Base-by-base conservation (phyloP, 2,797 vertebrate genomes). In the Mus minutoides region DNA sequence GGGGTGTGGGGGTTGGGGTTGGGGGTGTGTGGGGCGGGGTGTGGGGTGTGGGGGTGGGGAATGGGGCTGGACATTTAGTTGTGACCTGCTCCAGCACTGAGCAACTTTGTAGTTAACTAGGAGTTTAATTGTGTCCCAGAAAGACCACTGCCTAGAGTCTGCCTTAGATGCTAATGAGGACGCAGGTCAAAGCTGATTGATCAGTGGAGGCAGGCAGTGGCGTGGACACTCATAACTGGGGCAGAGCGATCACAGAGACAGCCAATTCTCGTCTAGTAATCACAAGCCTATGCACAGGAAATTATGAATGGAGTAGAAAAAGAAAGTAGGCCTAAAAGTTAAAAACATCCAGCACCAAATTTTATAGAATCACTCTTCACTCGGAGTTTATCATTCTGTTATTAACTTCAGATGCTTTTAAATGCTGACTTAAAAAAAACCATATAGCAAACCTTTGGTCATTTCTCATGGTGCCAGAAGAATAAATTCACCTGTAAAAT, bases 101-200 rank as follows among this genome's bases (percentile, higher is more conserved):
- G 96, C 97, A 98, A 97, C 97, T 97, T 98, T 97, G 90, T 96
- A 94, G 98, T 98, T 98, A 98, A 98, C 94, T 97, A 98, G 98
- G 96, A 98, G 97, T 98, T 98, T 98, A 98, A 94, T 97, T 96
- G 97, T 96, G 91, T 90, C 82, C 87, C 95, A 97, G 84, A 88
- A 97, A 98, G 97, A 98, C 97, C 98, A 96, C 92, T 97, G 96
- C 97, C 97, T 92, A 94, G 93, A 95, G 95, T 97, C 93, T 95
- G 94, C 92, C 97, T 97, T 96, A 89, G 98, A 93, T 84, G 86
- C 84, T 95, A 96, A 95, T 80, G 97, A 95, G 96, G 95, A 97
- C 69, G 56, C 87, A 97, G 94, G 94, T 97, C 96, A 94, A 94
- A 96, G 97, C 97, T 64, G 91, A 80, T 95, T 94, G 96, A 97